These are phyloP conservation scores for Diachasmimorpha longicaudata DNA, from an alignment of 1,140 invertebrate genomes.

Conservation along the genomic window DNA sequence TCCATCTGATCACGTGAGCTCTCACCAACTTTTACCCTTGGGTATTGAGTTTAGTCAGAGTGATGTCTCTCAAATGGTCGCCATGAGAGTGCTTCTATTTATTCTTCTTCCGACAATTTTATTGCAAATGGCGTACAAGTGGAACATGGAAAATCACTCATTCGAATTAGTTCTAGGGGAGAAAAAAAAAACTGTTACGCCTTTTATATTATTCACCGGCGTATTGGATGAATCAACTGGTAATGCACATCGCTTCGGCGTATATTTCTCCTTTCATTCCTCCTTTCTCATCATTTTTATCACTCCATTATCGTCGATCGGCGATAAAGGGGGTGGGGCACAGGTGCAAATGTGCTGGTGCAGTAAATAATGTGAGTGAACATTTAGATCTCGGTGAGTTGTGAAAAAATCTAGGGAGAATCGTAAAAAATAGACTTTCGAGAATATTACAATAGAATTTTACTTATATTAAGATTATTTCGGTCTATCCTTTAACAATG, in stretches of 20 bases:
- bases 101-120: neutral
- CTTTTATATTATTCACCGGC: neutral
- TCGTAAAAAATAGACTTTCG: too few species aligned
- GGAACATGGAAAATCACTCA: neutral
- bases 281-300: neutral
- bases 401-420: neutral
- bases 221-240: neutral
- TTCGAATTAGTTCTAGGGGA: neutral
- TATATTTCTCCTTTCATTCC: neutral
- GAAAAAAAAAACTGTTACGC: neutral
- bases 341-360: constrained; percentile 15
- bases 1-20: constrained; percentile 8
- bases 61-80: neutral
- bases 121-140: neutral
- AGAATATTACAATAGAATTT: too few species aligned
- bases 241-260: neutral
- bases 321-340: neutral
- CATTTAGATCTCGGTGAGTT: neutral
- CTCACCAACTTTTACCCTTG: neutral
- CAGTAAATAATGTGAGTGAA: constrained; percentile 3
- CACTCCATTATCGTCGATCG: constrained; percentile 15
- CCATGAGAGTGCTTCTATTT: neutral
- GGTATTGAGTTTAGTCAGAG: neutral
- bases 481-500: too few species aligned
- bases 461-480: too few species aligned